Evolutionary conservation across 2,113 vertebrate genomes (phyloP).

Genomic region (Notothenia rossii): DNA sequence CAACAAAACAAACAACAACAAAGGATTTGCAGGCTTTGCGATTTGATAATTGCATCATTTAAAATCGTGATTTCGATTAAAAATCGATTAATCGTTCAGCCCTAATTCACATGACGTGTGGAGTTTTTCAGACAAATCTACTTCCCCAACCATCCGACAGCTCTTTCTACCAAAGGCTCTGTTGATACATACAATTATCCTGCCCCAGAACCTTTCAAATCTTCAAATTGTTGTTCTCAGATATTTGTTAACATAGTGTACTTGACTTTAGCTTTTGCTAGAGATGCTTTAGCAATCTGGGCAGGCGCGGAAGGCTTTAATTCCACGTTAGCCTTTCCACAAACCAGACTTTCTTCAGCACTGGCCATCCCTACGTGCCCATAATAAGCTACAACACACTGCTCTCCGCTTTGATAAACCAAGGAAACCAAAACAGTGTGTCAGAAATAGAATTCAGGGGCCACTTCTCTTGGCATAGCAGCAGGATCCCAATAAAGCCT

Average conservation of each 20-base stretch:
- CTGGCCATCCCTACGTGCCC: conserved; percentile 52
- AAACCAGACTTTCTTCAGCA: conserved; percentile 38
- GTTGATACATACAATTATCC: neutral
- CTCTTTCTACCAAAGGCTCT: neutral
- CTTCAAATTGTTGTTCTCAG: neutral
- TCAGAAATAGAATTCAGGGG: conserved; percentile 67
- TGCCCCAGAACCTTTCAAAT: conserved; percentile 3
- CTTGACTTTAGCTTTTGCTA: conserved; percentile 28
- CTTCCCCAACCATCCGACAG: neutral
- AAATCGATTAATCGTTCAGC: too few relatives aligned
- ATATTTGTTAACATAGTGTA: conserved; percentile 29
- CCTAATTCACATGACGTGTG: neutral
- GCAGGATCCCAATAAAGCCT: conserved; percentile 62
- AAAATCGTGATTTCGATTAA: too few relatives aligned
- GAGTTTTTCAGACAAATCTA: too few relatives aligned
- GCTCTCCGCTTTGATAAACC: conserved; percentile 54
- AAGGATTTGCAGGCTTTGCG: too few relatives aligned
- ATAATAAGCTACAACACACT: conserved; percentile 64
- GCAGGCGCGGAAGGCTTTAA: conserved; percentile 32
- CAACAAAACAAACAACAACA: too few relatives aligned
- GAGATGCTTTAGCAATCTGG: conserved; percentile 13
- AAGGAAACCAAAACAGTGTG: conserved; percentile 59
- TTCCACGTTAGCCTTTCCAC: conserved; percentile 55
- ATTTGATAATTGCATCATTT: too few relatives aligned
- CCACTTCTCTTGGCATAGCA: conserved; percentile 42